Base-by-base conservation (phyloP, 2,113 vertebrate species). In the Tiliqua scincoides region DNA sequence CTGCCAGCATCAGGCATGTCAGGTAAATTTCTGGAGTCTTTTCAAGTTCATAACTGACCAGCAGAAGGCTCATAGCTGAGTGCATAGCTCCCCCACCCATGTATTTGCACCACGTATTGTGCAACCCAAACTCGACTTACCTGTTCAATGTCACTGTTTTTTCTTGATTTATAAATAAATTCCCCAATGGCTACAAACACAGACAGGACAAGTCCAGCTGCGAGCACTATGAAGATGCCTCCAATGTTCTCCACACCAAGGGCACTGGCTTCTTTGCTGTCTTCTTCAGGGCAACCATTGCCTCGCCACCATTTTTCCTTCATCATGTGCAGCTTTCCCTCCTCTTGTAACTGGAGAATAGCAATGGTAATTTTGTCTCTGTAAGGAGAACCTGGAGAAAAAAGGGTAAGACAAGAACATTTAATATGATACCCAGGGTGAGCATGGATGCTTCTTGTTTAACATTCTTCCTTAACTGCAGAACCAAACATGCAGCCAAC, bases 291-390 rank as follows among this genome's bases (percentile, higher is more conserved):
- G 87, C 99, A 99, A 73, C 98, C 98, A 0, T 98, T 99, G 2
- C 99, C 98, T 61, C 98, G 86, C 99, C 99, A 99, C 99, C 99
- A 99, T 89, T 99, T 99, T 93, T 99, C 99, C 94, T 99, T 99
- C 98, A 99, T 99, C 98, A 99, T 98, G 93, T 99, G 99, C 70
- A 99, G 95, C 89, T 99, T 99, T 8, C 98, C 99, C 87, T 99
- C 98, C 87, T 99, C 99, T 96, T 99, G 98, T 48, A 99, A 97
- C 93, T 99, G 98, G 80, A 99, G 95, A 95, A 99, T 99, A 84
- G 99, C 99, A 1, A 99, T 99, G 30, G 99, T 99, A 89, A 99
- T 97, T 94, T 99, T 99, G 91, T 99, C 99, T 91, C 99, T 96
- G 94, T 99, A 99, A 4, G 98, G 99, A 68, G 99, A 99, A 18